Percentiles rank a stretch among this genome's conserved stretches.
Conservation (phyloP, 30 jellyfish, hydroid and myxozoan genomes). For the Aurelia coerulea region DNA sequence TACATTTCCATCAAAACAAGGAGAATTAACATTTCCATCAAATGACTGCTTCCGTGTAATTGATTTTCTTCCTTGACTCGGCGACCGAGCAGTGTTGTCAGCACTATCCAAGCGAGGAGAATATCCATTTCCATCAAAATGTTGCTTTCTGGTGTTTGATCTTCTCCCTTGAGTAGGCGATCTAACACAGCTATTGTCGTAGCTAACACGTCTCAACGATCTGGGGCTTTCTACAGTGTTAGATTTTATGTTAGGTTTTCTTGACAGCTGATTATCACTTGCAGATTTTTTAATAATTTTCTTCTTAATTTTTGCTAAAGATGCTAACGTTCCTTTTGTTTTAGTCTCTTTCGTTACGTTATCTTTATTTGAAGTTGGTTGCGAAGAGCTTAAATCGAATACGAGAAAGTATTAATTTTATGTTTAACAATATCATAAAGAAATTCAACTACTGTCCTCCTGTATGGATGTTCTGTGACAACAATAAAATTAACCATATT, state of each 20-base stretch:
- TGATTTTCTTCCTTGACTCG: background rate
- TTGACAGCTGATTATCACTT: slow-evolving; percentile 10
- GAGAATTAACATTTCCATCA: too few relatives aligned
- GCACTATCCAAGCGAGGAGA: too few relatives aligned
- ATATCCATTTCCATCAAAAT: too few relatives aligned
- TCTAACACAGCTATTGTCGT: background rate
- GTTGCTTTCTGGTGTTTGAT: background rate
- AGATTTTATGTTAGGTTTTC: background rate
- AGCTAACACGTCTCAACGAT: background rate
- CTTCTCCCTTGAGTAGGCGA: background rate
- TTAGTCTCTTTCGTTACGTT: slow-evolving; percentile 5
- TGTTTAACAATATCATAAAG: too few relatives aligned
- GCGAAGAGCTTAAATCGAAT: slow-evolving; percentile 25
- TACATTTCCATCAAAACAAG: too few relatives aligned
- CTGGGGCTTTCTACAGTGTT: slow-evolving; percentile 47
- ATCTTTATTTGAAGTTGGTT: slow-evolving; percentile 10
- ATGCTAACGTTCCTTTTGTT: background rate
- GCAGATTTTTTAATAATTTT: slow-evolving; percentile 20
- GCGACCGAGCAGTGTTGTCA: background rate
- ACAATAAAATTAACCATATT: too few relatives aligned
- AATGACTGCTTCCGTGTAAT: background rate
- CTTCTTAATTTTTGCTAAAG: slow-evolving; percentile 38
- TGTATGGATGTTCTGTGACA: too few relatives aligned
- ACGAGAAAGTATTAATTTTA: too few relatives aligned
- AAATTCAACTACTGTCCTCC: too few relatives aligned